phyloP scores from a whole-genome alignment of 2,888 invertebrate genomes.

The Lasiommata megera region DNA sequence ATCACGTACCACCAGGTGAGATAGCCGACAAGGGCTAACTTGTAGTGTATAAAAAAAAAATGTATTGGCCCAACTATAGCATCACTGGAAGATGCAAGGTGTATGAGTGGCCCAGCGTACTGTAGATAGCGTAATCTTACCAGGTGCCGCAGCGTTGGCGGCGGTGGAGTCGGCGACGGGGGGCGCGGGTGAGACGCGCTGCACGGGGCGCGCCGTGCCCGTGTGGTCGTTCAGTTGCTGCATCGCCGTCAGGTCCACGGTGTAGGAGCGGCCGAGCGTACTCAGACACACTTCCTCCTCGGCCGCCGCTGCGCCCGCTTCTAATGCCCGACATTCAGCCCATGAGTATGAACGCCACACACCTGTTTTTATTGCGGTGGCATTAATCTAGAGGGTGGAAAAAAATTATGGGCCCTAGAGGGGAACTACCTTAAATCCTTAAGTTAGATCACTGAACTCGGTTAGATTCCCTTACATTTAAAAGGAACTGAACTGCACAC shows the following conservation, averaged over 20 bases:
- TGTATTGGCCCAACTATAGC: no score
- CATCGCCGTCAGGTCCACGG: slow-evolving; percentile 98
- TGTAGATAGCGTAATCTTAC: slow-evolving; percentile 26
- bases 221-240: slow-evolving; percentile 99
- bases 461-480: no score
- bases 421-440: no score
- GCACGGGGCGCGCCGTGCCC: slow-evolving; percentile 95
- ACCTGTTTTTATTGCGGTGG: no score
- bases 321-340: slow-evolving; percentile 96
- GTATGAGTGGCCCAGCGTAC: neutral
- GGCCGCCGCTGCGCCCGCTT: slow-evolving; percentile 95
- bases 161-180: slow-evolving; percentile 36
- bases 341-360: slow-evolving; percentile 96
- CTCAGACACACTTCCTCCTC: slow-evolving; percentile 97
- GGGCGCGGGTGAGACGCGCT: slow-evolving; percentile 85
- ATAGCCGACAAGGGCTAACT: no score
- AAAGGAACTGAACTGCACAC: no score
- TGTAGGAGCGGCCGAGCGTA: slow-evolving; percentile 95
- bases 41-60: no score
- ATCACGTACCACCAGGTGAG: no score
- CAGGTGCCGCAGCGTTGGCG: slow-evolving; percentile 40
- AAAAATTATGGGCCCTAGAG: no score
- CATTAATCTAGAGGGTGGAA: no score
- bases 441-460: no score
- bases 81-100: no score